phyloP scores from a whole-genome alignment of 2,797 vertebrate genomes.

The Acestrorhynchus altus region DNA sequence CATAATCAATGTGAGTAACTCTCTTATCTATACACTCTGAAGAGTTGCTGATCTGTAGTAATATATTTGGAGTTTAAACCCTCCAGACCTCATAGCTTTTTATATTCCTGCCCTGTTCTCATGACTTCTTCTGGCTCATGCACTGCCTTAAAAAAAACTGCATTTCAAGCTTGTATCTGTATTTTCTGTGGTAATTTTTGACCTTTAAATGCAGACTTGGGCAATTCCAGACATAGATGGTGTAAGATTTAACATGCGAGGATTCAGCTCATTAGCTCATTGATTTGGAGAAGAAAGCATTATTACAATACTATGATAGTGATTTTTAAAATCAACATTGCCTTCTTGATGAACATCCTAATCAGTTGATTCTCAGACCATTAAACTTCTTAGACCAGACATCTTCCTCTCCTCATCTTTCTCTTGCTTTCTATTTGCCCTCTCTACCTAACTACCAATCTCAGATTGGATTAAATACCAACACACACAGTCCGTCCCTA shows the following conservation, averaged over 20 bases:
- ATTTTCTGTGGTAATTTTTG: neutral
- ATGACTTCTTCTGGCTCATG: conserved; percentile 22
- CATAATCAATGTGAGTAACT: conserved; percentile 56
- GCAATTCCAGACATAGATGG: neutral
- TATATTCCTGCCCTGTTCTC: neutral
- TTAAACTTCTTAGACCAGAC: too few relatives aligned
- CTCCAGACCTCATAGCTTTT: conserved; percentile 5
- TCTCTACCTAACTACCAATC: too few relatives aligned
- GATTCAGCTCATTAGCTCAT: neutral
- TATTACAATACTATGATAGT: neutral
- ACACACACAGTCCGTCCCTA: neutral
- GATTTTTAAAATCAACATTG: too few relatives aligned
- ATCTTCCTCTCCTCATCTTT: neutral
- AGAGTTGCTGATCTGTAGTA: conserved; percentile 64
- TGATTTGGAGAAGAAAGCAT: neutral
- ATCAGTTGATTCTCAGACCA: too few relatives aligned
- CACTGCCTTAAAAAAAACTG: neutral
- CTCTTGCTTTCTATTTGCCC: neutral
- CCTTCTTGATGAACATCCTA: too few relatives aligned
- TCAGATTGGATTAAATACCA: too few relatives aligned
- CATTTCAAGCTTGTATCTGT: neutral
- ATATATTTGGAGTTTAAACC: conserved; percentile 58
- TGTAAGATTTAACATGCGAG: neutral
- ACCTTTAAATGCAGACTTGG: neutral
- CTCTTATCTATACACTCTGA: conserved; percentile 58